Base-by-base conservation (phyloP, 2,888 invertebrate species). In the Caenorhabditis auriculariae region DNA sequence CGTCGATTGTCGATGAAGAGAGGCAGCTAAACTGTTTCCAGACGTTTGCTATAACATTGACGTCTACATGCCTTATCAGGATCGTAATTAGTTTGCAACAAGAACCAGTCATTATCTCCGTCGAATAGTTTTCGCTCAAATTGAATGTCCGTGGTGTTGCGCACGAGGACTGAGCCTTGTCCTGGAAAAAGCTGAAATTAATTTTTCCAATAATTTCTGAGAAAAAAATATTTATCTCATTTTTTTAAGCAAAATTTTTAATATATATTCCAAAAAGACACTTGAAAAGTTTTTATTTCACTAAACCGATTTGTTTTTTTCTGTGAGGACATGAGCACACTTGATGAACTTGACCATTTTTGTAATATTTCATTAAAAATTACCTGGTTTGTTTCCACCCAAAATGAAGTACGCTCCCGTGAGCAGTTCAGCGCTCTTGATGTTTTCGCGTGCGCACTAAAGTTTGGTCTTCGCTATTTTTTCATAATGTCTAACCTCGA, bases 1-100 rank as follows among this genome's bases (percentile, higher is more conserved):
- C 85, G 75, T 17, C 86, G 80, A 66, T 86, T 84, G 74, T 86
- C 86, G 35, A 84, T 76, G 66, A 84, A 84, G 3, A 85, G 60
- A 4, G 70, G 70, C 38, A 65, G 39, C 65, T 65, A 46, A 27
- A 63, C 6, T 39, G 7, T 7, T 9, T n/a, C 12, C 41, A 17
- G 17, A 17, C 12, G 41, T 7, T 27, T 21, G 26, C 15, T 21
- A 32, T 44, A 0, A 35, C 5, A 32, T 12, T 37, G 26, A 21
- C 35, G n/a, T 3, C 27, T 1, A 26, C 21, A 23, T 44, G 62
- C 70, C 53, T 67, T 52, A 39, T 71, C 70, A 15, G 75, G 75
- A 46, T 75, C 75, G 38, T 75, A 75, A 54, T 75, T 75, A 4
- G 75, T 75, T 47, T 75, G 74, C 43, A 75, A 55, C 37, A 75